Evolutionary conservation across 2,888 invertebrate genomes (phyloP).

Genomic region (Epirrhoe alternata): DNA sequence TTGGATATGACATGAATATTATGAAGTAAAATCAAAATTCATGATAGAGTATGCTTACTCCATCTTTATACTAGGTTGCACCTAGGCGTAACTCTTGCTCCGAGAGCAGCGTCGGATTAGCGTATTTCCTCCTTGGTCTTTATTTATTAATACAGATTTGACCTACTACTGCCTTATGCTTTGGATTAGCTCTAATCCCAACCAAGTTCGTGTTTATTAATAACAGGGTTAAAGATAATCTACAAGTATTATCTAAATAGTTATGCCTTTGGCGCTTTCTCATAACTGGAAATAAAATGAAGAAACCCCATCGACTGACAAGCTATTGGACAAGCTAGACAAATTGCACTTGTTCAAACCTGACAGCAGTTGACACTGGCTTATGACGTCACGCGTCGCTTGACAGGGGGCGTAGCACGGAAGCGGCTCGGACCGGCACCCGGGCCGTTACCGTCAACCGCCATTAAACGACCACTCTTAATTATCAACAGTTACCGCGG

Average conservation of each 20-base stretch:
- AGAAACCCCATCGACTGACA: constrained; percentile 12
- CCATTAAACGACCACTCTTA: constrained; percentile 77
- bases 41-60: no score
- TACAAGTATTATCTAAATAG: background rate
- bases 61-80: no score
- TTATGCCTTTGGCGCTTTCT: constrained; percentile 7
- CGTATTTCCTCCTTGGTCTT: no score
- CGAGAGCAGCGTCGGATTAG: no score
- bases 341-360: constrained; percentile 21
- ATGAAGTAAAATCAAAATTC: no score
- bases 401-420: constrained; percentile 67
- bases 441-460: constrained; percentile 73
- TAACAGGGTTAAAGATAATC: no score
- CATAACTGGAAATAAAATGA: constrained; percentile 29
- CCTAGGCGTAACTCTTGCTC: no score
- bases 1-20: no score
- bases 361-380: constrained; percentile 46
- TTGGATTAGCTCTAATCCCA: no score
- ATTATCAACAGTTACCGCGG: constrained; percentile 81
- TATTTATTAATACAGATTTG: no score
- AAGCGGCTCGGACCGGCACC: constrained; percentile 65
- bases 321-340: constrained; percentile 16
- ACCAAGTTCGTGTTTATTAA: no score
- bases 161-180: no score
- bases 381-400: constrained; percentile 49